A percentile compares a stretch with the other conserved stretches of the same genome.
phyloP scores from a whole-genome alignment of 2,797 vertebrate genomes.

The Parauchenoglanis punctatus region DNA sequence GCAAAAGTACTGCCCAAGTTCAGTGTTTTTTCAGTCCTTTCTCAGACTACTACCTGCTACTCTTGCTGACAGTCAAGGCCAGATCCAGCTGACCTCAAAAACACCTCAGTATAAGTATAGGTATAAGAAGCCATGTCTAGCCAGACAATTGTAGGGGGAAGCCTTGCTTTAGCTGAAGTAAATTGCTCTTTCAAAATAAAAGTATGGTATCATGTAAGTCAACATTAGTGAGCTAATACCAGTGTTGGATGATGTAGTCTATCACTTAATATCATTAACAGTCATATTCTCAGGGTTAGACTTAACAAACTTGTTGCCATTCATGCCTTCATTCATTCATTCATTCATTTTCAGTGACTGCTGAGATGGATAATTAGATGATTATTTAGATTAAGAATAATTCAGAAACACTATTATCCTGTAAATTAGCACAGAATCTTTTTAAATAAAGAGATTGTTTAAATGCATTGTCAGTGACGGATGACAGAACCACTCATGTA shows the following conservation, averaged over 20 bases:
- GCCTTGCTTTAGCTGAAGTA: neutral
- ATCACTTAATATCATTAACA: neutral
- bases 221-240: neutral
- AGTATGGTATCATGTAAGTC: neutral
- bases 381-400: neutral
- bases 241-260: neutral
- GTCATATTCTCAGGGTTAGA: neutral
- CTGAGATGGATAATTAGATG: neutral
- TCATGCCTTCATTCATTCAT: neutral
- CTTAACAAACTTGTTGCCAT: neutral
- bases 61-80: slow-evolving; percentile 20
- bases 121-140: slow-evolving; percentile 16
- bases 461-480: neutral
- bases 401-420: neutral
- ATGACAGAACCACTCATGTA: neutral
- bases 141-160: slow-evolving; percentile 11
- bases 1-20: neutral
- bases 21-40: neutral
- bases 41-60: slow-evolving; percentile 1
- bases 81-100: slow-evolving; percentile 14
- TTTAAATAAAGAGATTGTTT: neutral
- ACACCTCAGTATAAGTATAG: slow-evolving; percentile 13
- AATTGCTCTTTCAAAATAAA: neutral
- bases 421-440: neutral
- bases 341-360: too few relatives aligned